Conservation (phyloP, 2,113 vertebrate species). For the Atlantisia rogersi region DNA sequence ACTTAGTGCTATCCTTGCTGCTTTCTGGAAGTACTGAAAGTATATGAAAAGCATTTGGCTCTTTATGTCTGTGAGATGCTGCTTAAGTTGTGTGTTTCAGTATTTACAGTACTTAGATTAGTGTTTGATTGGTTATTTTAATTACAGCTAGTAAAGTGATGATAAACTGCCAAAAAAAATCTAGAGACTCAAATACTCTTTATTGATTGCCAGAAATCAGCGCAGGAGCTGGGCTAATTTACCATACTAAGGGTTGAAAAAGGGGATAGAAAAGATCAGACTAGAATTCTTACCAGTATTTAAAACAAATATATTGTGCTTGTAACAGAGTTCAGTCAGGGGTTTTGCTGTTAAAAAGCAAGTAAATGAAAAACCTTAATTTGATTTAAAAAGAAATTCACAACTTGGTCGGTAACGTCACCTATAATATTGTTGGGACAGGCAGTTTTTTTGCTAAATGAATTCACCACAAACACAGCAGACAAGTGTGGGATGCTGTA, state of each 20-base stretch:
- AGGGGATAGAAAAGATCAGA: neutral
- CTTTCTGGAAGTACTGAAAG: neutral
- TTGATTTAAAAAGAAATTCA: neutral
- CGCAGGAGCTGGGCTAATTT: neutral
- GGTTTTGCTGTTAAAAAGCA: neutral
- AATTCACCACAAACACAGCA: neutral
- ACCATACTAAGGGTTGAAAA: neutral
- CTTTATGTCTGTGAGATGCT: neutral
- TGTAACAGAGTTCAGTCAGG: neutral
- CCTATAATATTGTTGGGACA: neutral
- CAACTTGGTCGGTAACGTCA: neutral
- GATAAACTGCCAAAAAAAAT: neutral
- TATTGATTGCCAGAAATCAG: neutral
- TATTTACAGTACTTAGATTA: neutral
- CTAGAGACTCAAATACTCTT: neutral
- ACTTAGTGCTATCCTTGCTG: neutral
- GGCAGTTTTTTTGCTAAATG: neutral
- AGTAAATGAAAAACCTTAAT: neutral
- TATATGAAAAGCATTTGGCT: neutral
- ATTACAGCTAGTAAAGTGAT: neutral
- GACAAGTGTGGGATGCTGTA: neutral
- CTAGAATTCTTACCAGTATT: neutral
- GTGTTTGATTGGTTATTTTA: slow-evolving; percentile 16
- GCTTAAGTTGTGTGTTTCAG: neutral
- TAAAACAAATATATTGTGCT: neutral